Evolutionary conservation across 2,113 vertebrate genomes (phyloP).

Genomic region (Aplodontia rufa): DNA sequence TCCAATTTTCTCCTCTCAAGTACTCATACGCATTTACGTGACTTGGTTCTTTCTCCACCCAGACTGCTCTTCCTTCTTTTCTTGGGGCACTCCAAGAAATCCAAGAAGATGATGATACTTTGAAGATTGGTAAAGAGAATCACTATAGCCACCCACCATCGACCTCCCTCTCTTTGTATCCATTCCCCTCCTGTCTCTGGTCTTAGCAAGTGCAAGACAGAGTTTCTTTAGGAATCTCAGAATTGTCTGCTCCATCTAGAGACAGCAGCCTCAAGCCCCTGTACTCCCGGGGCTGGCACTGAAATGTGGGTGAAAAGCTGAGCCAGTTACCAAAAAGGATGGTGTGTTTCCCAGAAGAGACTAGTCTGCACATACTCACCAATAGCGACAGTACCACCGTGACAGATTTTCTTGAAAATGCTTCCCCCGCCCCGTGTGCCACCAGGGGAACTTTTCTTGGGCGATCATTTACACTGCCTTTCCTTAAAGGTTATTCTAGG

Average conservation of each 20-base stretch:
- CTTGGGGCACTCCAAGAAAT: background rate
- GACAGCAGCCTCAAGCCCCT: background rate
- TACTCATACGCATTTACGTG: background rate
- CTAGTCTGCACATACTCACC: fast-evolving
- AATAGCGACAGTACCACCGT: background rate
- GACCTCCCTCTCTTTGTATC: fast-evolving
- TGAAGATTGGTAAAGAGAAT: background rate
- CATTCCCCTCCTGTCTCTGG: background rate
- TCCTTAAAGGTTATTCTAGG: constrained; percentile 62
- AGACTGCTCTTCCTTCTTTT: background rate
- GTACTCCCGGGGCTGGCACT: background rate
- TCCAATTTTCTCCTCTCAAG: background rate
- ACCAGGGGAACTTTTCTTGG: background rate
- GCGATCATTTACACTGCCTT: background rate
- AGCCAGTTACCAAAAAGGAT: background rate
- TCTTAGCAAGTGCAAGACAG: background rate
- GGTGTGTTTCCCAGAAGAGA: background rate
- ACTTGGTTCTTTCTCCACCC: background rate
- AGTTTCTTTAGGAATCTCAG: background rate
- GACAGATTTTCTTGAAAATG: background rate
- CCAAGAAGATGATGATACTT: background rate
- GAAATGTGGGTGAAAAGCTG: background rate
- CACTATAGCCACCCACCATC: fast-evolving
- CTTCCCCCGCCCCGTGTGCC: background rate
- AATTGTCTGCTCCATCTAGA: background rate